Conservation (phyloP, 2,888 invertebrate species). For the Microctonus aethiopoides region DNA sequence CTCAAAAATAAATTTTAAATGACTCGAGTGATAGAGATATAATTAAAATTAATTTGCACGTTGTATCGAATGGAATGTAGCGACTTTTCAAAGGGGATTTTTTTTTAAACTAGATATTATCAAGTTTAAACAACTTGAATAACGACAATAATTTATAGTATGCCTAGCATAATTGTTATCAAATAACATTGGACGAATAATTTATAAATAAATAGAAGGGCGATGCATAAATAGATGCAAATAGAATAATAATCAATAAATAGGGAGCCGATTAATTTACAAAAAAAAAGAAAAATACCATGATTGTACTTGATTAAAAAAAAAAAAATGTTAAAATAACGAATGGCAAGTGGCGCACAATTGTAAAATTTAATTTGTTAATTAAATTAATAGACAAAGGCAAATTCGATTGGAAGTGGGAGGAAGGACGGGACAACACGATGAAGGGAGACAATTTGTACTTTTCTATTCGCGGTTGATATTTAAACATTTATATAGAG, state of each 20-base stretch:
- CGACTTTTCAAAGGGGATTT: constrained; percentile 45
- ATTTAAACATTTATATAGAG: constrained; percentile 7
- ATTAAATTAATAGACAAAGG: constrained; percentile 8
- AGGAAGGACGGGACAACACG: neutral
- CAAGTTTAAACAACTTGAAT: constrained; percentile 2
- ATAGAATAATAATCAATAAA: constrained; percentile 50
- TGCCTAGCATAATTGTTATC: constrained; percentile 57
- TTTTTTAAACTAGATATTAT: neutral
- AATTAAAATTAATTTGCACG: constrained; percentile 62
- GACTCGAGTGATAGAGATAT: constrained; percentile 39
- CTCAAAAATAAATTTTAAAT: constrained; percentile 25
- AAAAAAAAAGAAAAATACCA: constrained; percentile 10
- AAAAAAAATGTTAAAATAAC: neutral
- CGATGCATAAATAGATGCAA: constrained; percentile 49
- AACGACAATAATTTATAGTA: constrained; percentile 28
- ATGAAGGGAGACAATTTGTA: constrained; percentile 29
- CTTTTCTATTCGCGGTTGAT: constrained; percentile 31
- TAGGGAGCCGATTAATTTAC: constrained; percentile 16
- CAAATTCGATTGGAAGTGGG: constrained; percentile 3
- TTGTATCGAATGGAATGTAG: constrained; percentile 63
- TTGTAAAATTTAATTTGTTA: constrained; percentile 19
- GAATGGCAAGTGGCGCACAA: constrained; percentile 23
- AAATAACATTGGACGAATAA: constrained; percentile 55
- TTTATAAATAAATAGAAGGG: constrained; percentile 42
- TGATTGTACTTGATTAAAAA: neutral